Evolutionary conservation across 2,113 vertebrate genomes (phyloP).

Genomic region (Phalacrocorax pelagicus): DNA sequence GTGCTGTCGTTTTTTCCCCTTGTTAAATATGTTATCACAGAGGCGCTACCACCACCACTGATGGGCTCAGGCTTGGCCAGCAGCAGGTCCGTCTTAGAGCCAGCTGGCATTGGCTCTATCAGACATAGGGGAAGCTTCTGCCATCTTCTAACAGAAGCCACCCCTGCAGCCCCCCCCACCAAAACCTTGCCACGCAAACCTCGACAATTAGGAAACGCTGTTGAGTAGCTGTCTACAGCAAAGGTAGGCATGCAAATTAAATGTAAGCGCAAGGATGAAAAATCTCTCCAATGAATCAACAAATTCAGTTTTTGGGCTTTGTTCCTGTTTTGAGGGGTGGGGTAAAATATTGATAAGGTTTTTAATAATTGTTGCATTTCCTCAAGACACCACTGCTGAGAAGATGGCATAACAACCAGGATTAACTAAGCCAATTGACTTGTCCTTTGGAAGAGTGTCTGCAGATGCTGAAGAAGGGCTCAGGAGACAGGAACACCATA

Average conservation of each 20-base stretch:
- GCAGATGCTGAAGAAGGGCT: background rate
- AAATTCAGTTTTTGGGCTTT: background rate
- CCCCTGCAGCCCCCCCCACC: background rate
- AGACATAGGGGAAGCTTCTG: no score
- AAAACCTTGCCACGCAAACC: background rate
- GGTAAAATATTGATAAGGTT: background rate
- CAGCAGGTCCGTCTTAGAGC: no score
- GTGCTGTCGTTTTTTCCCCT: background rate
- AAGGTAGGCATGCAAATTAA: background rate
- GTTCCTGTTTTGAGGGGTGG: background rate
- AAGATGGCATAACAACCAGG: background rate
- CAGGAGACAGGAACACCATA: background rate
- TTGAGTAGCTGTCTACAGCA: background rate
- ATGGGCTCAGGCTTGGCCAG: no score
- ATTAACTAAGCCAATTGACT: background rate
- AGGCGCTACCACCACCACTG: background rate
- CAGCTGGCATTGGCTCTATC: no score
- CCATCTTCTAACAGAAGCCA: background rate
- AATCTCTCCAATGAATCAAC: background rate
- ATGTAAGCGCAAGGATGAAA: background rate
- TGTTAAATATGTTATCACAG: background rate
- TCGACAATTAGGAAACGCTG: background rate
- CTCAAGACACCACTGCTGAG: background rate
- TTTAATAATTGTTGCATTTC: background rate
- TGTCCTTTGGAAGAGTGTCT: background rate